Evolutionary conservation across 2,113 vertebrate genomes (phyloP).

Genomic region (Parus major): DNA sequence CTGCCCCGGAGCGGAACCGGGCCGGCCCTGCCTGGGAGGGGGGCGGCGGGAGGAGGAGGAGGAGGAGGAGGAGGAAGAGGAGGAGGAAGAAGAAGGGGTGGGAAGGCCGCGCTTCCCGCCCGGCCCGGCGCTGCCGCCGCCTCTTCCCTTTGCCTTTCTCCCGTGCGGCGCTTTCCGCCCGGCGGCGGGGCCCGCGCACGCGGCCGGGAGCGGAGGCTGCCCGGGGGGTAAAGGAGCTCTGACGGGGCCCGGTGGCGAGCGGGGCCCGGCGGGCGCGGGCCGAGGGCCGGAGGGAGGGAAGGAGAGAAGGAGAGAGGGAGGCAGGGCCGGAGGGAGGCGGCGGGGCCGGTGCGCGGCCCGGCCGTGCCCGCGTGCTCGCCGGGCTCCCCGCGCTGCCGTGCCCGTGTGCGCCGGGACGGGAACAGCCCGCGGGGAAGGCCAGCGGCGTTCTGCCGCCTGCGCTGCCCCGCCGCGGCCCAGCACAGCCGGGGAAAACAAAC

Average conservation of each 20-base stretch:
- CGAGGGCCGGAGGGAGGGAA: background rate
- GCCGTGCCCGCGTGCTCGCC: background rate
- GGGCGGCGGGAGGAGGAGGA: too few species aligned
- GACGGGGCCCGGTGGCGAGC: background rate
- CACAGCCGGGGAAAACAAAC: fast-evolving
- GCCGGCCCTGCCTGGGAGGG: too few species aligned
- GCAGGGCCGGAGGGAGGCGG: background rate
- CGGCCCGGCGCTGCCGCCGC: background rate
- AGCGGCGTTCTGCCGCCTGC: background rate
- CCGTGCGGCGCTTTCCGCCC: background rate
- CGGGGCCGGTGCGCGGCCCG: background rate
- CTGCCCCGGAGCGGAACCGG: too few species aligned
- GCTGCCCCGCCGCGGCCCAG: background rate
- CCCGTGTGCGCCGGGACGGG: background rate
- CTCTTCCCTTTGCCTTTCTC: background rate
- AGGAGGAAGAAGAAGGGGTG: background rate
- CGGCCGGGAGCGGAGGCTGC: background rate
- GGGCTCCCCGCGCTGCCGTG: background rate
- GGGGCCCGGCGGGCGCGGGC: background rate
- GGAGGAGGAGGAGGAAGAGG: background rate
- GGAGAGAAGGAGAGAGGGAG: too few species aligned
- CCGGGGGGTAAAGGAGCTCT: background rate
- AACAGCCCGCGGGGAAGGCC: fast-evolving
- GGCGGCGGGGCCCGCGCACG: background rate
- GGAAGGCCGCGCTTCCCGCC: background rate